Evolutionary conservation across 2,113 vertebrate genomes (phyloP).

Genomic region (Cisticola juncidis): DNA sequence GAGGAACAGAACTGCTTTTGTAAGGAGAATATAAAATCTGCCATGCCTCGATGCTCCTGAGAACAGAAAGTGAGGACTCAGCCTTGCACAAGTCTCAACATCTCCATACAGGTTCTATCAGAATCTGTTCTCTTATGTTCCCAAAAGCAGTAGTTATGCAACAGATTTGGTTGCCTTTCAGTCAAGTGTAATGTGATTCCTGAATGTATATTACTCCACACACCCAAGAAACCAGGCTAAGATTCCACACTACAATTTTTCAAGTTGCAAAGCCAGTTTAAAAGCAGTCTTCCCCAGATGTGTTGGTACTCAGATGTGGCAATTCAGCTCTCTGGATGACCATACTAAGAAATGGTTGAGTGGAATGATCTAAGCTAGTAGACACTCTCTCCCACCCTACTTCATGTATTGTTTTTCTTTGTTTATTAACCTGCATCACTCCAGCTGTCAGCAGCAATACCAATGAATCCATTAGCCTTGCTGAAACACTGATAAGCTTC

Average conservation of each 20-base stretch:
- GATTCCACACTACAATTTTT: neutral
- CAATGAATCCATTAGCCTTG: neutral
- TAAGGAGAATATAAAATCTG: neutral
- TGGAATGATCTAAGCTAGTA: constrained; percentile 20
- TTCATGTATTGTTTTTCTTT: neutral
- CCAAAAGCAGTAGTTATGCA: constrained; percentile 15
- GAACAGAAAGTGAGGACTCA: neutral
- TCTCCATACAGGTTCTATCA: constrained; percentile 11
- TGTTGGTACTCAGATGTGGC: neutral
- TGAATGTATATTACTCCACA: constrained; percentile 6
- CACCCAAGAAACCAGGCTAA: constrained; percentile 34
- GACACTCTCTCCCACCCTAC: neutral
- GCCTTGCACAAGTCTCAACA: neutral
- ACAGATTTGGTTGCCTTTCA: constrained; percentile 34
- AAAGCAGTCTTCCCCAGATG: neutral
- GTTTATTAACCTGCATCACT: constrained; percentile 5
- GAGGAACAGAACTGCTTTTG: neutral
- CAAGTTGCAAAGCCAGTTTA: constrained; percentile 44
- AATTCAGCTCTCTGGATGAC: constrained; percentile 1
- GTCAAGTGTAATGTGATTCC: constrained; percentile 26
- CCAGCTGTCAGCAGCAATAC: neutral
- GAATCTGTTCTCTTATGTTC: neutral
- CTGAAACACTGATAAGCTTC: neutral
- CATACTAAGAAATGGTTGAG: neutral
- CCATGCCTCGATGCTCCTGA: neutral